Conservation (phyloP, 2,797 vertebrate species). For the Paguma larvata region DNA sequence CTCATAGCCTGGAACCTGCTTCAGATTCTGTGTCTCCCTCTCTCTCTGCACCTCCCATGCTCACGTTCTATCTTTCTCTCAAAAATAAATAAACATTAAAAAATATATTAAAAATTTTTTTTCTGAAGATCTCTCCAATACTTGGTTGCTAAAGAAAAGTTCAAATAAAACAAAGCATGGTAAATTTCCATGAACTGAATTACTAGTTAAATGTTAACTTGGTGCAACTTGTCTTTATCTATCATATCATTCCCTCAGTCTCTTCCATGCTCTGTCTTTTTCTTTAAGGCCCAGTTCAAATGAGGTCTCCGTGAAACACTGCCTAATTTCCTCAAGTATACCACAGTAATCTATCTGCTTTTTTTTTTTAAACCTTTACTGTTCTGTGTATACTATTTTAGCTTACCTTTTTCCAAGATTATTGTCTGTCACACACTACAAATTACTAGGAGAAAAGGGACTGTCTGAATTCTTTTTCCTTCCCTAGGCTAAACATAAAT, state of each 20-base stretch:
- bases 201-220: not conserved
- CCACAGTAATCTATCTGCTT: not conserved
- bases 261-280: not conserved
- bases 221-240: not conserved
- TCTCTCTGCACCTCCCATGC: no score
- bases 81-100: no score
- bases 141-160: not conserved
- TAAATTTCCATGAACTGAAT: not conserved
- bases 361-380: not conserved
- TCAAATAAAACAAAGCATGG: conserved; percentile 31
- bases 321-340: not conserved
- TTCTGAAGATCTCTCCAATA: conserved; percentile 3
- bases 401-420: not conserved
- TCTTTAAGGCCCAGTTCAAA: conserved; percentile 12
- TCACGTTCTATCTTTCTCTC: no score
- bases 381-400: not conserved
- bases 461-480: not conserved
- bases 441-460: not conserved
- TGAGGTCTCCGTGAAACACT: not conserved
- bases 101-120: no score
- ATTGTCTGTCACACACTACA: not conserved
- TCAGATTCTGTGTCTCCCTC: no score
- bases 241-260: not conserved
- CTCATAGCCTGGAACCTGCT: no score
- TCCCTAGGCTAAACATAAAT: conserved; percentile 14